Base-by-base conservation (phyloP, 2,797 vertebrate species). In the Echeneis naucrates region DNA sequence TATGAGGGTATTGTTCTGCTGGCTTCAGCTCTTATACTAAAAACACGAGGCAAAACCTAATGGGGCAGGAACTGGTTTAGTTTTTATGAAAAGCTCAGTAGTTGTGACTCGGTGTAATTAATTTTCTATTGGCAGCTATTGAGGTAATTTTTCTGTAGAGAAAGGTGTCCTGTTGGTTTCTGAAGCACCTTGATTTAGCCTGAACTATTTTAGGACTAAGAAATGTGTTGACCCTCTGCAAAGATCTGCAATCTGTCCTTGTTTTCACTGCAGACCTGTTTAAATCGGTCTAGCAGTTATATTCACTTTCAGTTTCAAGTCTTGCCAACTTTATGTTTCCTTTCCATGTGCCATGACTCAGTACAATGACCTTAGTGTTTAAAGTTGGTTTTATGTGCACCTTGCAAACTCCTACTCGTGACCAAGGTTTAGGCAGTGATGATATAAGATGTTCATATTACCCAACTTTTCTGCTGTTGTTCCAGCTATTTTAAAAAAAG, bases 341-440 rank as follows among this genome's bases (percentile, higher is more conserved):
- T 72, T 60, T 78, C 47, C 21, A 32, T 50, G 24, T 32, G 58
- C 17, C 62, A 11, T 58, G 4, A 44, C 62, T 65, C 2, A 5
- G 10, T 77, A n/a, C 47, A 45, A 45, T 66, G 68, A 84, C 71
- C 65, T 75, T 0, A 2, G 32, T 54, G 47, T 83, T 64, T 80
- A 54, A 69, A 76, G 48, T 35, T 74, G 57, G 59, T 75, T 77
- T 58, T 47, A 19, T 64, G 57, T 63, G 54, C 32, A 67, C 73
- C 59, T 54, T 59, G 56, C 67, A 68, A 73, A 80, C 84, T 63
- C 88, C 88, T 32, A 82, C 87, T 71, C 72, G 40, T 27, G 74
- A 40, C 75, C 75, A 65, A 63, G 66, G 78, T 74, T 84, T 37
- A 67, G 67, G 53, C 72, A 61, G 65, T 2, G 33, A 45, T 83